A percentile compares a stretch with the other conserved stretches of the same genome.
phyloP scores from a whole-genome alignment of 2,113 vertebrate genomes.

The Anser brachyrhynchus region DNA sequence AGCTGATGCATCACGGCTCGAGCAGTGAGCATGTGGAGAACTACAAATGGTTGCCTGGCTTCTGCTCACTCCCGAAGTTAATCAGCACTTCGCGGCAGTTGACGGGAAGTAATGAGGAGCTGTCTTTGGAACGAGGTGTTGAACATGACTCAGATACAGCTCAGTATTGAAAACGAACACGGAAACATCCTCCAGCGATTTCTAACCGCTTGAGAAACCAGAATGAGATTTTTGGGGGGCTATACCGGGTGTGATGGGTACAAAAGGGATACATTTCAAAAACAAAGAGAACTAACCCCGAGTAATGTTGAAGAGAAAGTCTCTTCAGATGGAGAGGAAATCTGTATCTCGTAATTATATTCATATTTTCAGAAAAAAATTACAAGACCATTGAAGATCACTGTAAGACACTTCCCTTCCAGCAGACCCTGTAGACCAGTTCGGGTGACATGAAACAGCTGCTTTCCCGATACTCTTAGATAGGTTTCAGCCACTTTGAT shows the following conservation, averaged over 20 bases:
- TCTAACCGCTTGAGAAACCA: background rate
- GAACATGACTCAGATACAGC: background rate
- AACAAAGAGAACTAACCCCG: background rate
- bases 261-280: background rate
- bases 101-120: background rate
- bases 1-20: rapidly evolving
- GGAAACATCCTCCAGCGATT: background rate
- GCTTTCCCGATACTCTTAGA: background rate
- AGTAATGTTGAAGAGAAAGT: background rate
- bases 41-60: background rate
- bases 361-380: background rate
- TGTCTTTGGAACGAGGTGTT: background rate
- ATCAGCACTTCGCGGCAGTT: background rate
- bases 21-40: background rate
- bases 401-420: background rate
- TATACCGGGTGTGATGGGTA: background rate
- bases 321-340: background rate
- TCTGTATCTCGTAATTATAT: background rate
- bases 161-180: background rate
- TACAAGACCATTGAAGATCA: background rate
- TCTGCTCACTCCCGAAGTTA: background rate
- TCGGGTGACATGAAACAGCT: background rate
- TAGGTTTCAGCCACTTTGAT: background rate
- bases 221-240: background rate
- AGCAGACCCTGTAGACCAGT: background rate